A percentile compares a stretch with the other conserved stretches of the same genome.
Conservation (phyloP, 2,888 invertebrate species). For the Caenorhabditis plicata region DNA sequence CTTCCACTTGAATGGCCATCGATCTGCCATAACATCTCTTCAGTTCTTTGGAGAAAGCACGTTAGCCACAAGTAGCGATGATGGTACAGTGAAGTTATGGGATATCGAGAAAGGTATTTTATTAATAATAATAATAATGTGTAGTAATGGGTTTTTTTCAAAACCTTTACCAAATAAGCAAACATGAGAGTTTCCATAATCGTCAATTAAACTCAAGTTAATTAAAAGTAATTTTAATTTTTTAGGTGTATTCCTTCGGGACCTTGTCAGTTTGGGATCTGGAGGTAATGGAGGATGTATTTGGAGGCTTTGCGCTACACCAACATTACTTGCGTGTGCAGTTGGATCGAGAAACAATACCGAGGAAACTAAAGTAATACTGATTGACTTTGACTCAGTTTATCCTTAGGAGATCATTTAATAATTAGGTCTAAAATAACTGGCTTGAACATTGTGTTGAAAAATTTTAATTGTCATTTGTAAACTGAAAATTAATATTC, state of each 20-base stretch:
- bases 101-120: conserved; percentile 76
- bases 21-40: conserved; percentile 95
- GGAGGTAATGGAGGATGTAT: conserved; percentile 98
- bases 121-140: not conserved
- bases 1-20: conserved; percentile 89
- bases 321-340: conserved; percentile 95
- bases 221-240: no score
- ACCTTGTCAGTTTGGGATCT: conserved; percentile 87
- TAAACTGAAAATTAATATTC: no score
- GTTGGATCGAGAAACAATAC: conserved; percentile 97
- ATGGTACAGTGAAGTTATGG: conserved; percentile 98
- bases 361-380: conserved; percentile 95
- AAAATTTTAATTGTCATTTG: no score
- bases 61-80: conserved; percentile 97
- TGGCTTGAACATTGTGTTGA: not conserved
- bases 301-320: conserved; percentile 89
- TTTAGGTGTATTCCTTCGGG: conserved; percentile 84
- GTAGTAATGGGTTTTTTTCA: not conserved
- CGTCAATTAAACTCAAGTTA: no score
- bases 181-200: no score
- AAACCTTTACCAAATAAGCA: no score
- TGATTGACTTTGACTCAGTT: conserved; percentile 78
- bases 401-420: conserved; percentile 42
- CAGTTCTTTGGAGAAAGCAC: conserved; percentile 90
- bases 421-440: not conserved